Percentiles rank a stretch among this genome's conserved stretches.
Conservation (phyloP, 2,797 vertebrate genomes). For the Anas flavirostris region DNA sequence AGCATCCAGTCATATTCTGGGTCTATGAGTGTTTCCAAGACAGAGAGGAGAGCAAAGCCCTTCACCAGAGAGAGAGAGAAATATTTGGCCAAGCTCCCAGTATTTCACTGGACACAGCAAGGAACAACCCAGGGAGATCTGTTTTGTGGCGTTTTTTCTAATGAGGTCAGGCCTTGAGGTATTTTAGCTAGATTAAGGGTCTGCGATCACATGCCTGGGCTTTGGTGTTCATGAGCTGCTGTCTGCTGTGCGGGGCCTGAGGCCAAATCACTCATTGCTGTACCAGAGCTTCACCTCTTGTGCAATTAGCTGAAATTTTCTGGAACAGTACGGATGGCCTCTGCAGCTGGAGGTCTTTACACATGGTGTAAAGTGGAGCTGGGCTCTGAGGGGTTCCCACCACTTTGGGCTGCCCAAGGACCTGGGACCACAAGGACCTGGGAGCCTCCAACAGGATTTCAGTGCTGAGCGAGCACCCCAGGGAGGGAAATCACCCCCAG, state of each 20-base stretch:
- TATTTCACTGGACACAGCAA: not conserved
- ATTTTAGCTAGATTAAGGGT: conserved; percentile 33
- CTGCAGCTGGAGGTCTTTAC: not conserved
- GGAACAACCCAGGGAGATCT: not conserved
- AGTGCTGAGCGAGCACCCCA: not conserved
- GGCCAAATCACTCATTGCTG: not conserved
- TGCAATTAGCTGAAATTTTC: conserved; percentile 12
- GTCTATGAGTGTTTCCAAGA: not conserved
- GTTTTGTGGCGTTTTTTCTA: conserved; percentile 18
- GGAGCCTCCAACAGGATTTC: not conserved
- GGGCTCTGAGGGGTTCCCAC: rapidly evolving
- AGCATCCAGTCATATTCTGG: not conserved
- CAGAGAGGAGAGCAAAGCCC: not conserved
- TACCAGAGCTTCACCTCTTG: conserved; percentile 1
- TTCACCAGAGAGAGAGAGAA: not conserved
- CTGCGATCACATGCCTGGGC: not conserved
- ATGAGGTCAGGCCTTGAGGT: not conserved
- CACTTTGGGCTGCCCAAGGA: not conserved
- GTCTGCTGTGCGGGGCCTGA: not conserved
- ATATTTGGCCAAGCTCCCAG: not conserved
- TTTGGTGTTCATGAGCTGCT: not conserved
- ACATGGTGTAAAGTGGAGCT: not conserved
- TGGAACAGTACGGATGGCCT: not conserved
- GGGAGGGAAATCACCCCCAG: not conserved
- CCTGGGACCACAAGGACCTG: not conserved